Base-by-base conservation (phyloP, 23 tunicate genomes). In the Phallusia fumigata region DNA sequence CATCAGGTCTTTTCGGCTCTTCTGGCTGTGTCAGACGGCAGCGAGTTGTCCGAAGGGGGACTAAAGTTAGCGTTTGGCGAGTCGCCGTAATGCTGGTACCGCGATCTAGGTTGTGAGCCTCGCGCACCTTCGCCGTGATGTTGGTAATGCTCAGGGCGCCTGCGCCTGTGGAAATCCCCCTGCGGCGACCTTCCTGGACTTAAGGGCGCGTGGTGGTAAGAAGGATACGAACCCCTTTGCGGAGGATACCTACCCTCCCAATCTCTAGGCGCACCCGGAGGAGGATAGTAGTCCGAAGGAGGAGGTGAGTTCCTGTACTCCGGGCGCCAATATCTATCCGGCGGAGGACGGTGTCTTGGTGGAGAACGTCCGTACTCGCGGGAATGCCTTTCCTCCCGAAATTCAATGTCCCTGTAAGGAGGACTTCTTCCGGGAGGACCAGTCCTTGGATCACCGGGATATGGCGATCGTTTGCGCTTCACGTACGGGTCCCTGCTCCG, bases 301-400 rank as follows among this genome's bases (percentile, higher is more conserved):
- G 88, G 88, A 3, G 91, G 86, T 19, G 91, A 87, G 31, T 82
- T 86, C 36, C 91, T 36, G 79, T 33, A 87, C 0, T 86, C 80
- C 13, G 78, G 83, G 32, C 87, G 53, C 50, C 81, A 52, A 47
- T 74, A 49, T 36, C 79, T 36, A 15, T 74, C 69, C 65, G 36
- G 36, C 24, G 84, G 90, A 18, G 47, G 76, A 10, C 90, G 81
- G 53, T 79, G 82, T 64, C 86, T 76, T 30, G 85, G 86, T 16
- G 91, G 91, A 16, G 91, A 87, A 21, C 82, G 78, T 18, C 80
- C 53, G 82, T 80, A 87, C 31, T 86, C 90, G 12, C 90, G 44
- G 83, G 77, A 21, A 32, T 87, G 91, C 35, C 91, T 36, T 49
- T 80, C 80, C 33, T 86, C 90, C 5, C 90, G 84, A 40, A 32